Evolutionary conservation across 2,797 vertebrate species (phyloP).

Genomic region (Coilia nasus): DNA sequence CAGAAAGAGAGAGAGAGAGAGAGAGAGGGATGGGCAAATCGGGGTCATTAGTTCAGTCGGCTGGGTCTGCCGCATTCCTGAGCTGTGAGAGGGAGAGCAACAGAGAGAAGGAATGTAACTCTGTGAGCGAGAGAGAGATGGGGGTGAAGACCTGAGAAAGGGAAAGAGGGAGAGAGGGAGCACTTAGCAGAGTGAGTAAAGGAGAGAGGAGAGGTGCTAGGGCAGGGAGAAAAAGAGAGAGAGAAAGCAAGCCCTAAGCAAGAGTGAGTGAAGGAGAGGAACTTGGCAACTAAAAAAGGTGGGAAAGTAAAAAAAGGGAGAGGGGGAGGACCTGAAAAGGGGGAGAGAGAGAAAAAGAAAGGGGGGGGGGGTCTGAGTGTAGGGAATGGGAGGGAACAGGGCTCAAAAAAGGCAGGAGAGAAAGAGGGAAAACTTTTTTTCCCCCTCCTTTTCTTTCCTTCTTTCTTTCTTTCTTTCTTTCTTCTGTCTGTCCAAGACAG

Average conservation of each 20-base stretch:
- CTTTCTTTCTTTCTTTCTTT: not conserved
- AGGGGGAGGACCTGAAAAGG: conserved; percentile 6
- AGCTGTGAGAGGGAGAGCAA: conserved; percentile 79
- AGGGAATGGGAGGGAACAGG: conserved; percentile 36
- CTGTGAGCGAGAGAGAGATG: conserved; percentile 56
- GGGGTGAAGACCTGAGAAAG: conserved; percentile 64
- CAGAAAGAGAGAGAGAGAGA: conserved; percentile 49
- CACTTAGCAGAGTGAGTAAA: conserved; percentile 29
- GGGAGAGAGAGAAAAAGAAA: not conserved
- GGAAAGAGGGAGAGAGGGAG: conserved; percentile 76
- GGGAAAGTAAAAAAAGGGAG: too few species aligned
- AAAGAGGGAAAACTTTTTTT: not conserved
- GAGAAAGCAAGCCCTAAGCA: conserved; percentile 47
- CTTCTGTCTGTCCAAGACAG: not conserved
- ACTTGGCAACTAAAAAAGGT: not conserved
- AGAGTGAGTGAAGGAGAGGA: conserved; percentile 60
- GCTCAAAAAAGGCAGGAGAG: conserved; percentile 21
- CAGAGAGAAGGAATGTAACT: conserved; percentile 69
- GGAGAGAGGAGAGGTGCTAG: conserved; percentile 25
- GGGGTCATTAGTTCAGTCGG: conserved; percentile 85
- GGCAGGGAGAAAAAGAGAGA: conserved; percentile 20
- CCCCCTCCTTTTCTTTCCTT: not conserved
- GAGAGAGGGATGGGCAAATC: conserved; percentile 74
- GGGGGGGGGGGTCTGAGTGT: not conserved
- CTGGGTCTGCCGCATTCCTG: conserved; percentile 82